Percentiles rank a stretch among this genome's conserved stretches.
phyloP scores from a whole-genome alignment of 2,888 invertebrate species.

The Drosophila phalerata region DNA sequence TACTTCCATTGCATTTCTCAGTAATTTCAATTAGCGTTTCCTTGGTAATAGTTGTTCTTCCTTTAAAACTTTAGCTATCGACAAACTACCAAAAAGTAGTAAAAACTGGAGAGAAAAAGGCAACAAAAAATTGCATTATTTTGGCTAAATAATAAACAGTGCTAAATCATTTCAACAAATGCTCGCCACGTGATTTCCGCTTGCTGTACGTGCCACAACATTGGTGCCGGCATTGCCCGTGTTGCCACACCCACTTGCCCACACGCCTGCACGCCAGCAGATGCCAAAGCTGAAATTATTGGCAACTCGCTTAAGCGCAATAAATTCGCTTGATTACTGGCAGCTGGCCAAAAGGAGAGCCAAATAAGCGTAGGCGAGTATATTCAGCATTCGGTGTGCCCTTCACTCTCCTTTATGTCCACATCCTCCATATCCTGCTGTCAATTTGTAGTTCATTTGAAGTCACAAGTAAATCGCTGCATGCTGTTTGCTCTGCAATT shows the following conservation, averaged over 20 bases:
- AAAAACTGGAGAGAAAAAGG: neutral
- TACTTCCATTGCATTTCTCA: too few species aligned
- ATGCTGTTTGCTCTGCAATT: slow-evolving; percentile 63
- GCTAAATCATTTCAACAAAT: slow-evolving; percentile 78
- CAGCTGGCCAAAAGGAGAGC: slow-evolving; percentile 52
- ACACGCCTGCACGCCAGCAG: slow-evolving; percentile 35
- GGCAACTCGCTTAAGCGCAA: slow-evolving; percentile 83
- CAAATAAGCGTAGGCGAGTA: too few species aligned
- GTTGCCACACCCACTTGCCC: slow-evolving; percentile 5
- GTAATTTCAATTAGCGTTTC: slow-evolving; percentile 72
- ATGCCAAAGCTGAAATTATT: slow-evolving; percentile 80
- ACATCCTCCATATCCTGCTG: neutral
- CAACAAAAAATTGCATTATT: slow-evolving; percentile 16
- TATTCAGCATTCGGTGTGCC: slow-evolving; percentile 7
- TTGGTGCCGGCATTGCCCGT: neutral
- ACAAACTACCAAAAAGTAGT: slow-evolving; percentile 26
- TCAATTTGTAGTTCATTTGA: slow-evolving; percentile 70
- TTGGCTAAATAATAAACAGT: slow-evolving; percentile 60
- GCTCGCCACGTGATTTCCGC: slow-evolving; percentile 75
- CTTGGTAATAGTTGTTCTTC: neutral
- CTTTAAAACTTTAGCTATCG: slow-evolving; percentile 11
- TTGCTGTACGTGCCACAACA: slow-evolving; percentile 65
- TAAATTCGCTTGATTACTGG: slow-evolving; percentile 83
- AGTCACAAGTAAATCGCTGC: slow-evolving; percentile 57
- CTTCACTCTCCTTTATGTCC: slow-evolving; percentile 10